Conservation (phyloP, 2,113 vertebrate genomes). For the Ictidomys tridecemlineatus region DNA sequence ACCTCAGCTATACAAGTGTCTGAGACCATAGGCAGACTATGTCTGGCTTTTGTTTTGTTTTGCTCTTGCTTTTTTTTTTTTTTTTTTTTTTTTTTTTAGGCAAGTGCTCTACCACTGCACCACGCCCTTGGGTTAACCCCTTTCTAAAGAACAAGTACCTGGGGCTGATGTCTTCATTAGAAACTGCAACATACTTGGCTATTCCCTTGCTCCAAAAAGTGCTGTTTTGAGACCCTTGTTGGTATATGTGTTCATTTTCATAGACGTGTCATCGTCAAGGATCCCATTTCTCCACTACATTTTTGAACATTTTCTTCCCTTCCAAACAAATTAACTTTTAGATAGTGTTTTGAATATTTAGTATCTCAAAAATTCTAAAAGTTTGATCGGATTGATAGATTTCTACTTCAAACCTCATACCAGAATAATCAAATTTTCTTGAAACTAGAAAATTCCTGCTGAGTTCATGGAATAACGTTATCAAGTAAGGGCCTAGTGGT, state of each 20-base stretch:
- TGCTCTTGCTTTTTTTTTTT: too few relatives aligned
- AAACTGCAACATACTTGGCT: slow-evolving; percentile 89
- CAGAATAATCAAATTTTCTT: neutral
- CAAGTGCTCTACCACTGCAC: neutral
- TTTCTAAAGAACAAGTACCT: slow-evolving; percentile 84
- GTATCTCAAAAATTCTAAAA: neutral
- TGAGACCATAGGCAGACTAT: neutral
- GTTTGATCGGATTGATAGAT: neutral
- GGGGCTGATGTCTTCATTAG: slow-evolving; percentile 86
- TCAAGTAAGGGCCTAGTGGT: neutral
- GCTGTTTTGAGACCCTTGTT: slow-evolving; percentile 81
- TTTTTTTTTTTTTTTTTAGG: neutral
- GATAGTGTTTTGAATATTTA: slow-evolving; percentile 9
- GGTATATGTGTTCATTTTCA: neutral
- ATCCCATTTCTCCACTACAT: neutral
- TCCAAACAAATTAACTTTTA: neutral
- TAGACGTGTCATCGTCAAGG: neutral
- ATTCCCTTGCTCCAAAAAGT: slow-evolving; percentile 87
- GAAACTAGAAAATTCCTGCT: neutral
- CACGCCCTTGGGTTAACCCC: slow-evolving; percentile 73
- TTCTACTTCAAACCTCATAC: neutral
- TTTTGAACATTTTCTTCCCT: neutral
- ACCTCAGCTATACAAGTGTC: neutral
- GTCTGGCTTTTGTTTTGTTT: neutral
- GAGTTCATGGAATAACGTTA: neutral